Evolutionary conservation across 2,113 vertebrate genomes (phyloP).

Genomic region (Glaucomys volans): DNA sequence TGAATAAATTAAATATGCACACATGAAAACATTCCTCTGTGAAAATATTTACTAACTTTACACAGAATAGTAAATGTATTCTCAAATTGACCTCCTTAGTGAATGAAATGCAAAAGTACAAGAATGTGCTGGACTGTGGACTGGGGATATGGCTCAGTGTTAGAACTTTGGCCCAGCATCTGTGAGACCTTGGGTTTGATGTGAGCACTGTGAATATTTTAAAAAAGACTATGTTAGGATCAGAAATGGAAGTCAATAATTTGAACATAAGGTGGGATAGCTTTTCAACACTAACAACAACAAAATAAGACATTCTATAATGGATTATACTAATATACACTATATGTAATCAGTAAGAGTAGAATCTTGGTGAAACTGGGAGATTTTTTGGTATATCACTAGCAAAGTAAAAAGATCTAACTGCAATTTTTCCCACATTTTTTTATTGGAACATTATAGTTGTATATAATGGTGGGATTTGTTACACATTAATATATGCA

Average conservation of each 20-base stretch:
- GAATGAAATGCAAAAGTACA: not conserved
- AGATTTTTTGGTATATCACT: not conserved
- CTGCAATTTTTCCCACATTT: no score
- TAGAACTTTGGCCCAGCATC: not conserved
- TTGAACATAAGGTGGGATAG: not conserved
- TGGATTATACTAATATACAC: not conserved
- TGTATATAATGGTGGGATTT: no score
- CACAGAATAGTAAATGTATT: not conserved
- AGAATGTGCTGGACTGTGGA: not conserved
- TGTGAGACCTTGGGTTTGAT: not conserved
- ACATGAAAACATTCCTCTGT: not conserved
- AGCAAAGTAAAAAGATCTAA: not conserved
- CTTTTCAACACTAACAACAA: not conserved
- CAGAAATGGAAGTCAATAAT: not conserved
- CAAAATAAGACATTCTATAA: not conserved
- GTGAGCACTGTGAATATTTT: not conserved
- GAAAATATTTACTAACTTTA: not conserved
- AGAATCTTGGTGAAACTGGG: not conserved
- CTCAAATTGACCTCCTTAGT: not conserved
- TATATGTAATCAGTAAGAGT: not conserved
- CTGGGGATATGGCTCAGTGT: not conserved
- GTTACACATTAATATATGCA: no score
- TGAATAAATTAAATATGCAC: not conserved
- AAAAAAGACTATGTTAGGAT: not conserved
- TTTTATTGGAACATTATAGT: no score